These are phyloP conservation scores for Schizopygopsis pylzovi DNA, from an alignment of 2,797 vertebrate genomes.

Conservation along the genomic window DNA sequence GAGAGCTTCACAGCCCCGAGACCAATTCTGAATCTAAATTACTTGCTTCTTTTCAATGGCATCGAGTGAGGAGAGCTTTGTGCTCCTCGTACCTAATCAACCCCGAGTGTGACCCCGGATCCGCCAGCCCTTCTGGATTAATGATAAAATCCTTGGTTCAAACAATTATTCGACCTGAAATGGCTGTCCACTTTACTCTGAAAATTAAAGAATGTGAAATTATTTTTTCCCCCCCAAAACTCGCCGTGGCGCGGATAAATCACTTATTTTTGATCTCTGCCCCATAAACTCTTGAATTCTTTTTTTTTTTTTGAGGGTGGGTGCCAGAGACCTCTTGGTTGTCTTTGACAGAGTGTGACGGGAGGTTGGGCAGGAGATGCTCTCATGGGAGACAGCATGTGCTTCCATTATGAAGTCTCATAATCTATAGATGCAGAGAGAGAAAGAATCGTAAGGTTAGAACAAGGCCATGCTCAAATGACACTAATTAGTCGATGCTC, in stretches of 20 bases:
- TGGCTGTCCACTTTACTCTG: constrained; percentile 95
- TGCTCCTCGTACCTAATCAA: constrained; percentile 99
- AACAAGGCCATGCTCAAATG: constrained; percentile 48
- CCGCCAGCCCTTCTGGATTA: constrained; percentile 96
- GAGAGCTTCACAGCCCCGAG: constrained; percentile 96
- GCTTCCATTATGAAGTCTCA: constrained; percentile 46
- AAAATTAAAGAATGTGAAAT: constrained; percentile 99
- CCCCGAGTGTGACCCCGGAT: constrained; percentile 97
- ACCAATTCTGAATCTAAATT: constrained; percentile 99
- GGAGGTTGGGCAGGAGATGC: constrained; percentile 40
- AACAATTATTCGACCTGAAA: constrained; percentile 99
- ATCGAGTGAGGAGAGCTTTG: constrained; percentile 98
- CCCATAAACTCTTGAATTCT: constrained; percentile 80
- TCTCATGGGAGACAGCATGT: constrained; percentile 42
- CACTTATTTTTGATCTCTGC: constrained; percentile 95
- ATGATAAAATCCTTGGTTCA: constrained; percentile 99
- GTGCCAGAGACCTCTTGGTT: constrained; percentile 59
- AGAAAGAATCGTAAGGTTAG: constrained; percentile 46
- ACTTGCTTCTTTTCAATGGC: constrained; percentile 99
- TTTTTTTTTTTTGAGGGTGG: constrained; percentile 74
- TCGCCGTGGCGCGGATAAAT: constrained; percentile 83
- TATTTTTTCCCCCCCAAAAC: constrained; percentile 77
- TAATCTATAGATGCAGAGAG: constrained; percentile 37
- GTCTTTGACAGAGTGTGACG: constrained; percentile 51
- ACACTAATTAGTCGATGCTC: constrained; percentile 49